These are phyloP conservation scores for Lysiphlebus fabarum DNA, from an alignment of 1,140 invertebrate genomes.

Conservation along the genomic window DNA sequence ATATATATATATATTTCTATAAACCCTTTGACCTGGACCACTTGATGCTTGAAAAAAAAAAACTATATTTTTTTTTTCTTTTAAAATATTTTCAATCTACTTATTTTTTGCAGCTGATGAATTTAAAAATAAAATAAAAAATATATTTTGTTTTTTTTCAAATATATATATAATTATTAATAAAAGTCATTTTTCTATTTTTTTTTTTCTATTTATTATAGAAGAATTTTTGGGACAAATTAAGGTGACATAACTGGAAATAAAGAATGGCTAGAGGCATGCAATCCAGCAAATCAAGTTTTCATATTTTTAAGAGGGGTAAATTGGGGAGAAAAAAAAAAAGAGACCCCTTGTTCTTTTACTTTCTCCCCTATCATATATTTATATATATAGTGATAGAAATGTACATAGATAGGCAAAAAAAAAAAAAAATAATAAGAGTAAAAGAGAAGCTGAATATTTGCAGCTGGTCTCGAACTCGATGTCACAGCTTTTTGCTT, in stretches of 20 bases:
- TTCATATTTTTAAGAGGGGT: not conserved
- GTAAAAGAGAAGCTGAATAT: slow-evolving; percentile 5
- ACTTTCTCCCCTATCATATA: not conserved
- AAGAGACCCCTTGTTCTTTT: no score
- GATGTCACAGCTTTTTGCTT: slow-evolving; percentile 50
- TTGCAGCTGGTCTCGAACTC: slow-evolving; percentile 44
- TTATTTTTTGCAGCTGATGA: not conserved
- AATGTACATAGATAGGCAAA: slow-evolving; percentile 4
- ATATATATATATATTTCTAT: not conserved
- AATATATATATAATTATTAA: not conserved
- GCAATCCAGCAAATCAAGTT: slow-evolving; percentile 12
- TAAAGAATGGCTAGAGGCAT: not conserved
- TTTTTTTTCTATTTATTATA: not conserved
- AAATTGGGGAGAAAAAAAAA: no score
- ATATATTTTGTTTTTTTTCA: not conserved
- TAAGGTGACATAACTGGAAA: not conserved
- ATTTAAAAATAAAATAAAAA: no score
- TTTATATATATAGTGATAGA: not conserved
- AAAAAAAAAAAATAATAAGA: not conserved
- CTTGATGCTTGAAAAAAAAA: not conserved
- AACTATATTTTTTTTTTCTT: no score
- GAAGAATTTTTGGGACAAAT: no score
- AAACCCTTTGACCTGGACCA: slow-evolving; percentile 17
- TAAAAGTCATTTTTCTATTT: not conserved
- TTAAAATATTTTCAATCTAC: not conserved